Base-by-base conservation (phyloP, 2,888 invertebrate genomes). In the Tachina lurida region DNA sequence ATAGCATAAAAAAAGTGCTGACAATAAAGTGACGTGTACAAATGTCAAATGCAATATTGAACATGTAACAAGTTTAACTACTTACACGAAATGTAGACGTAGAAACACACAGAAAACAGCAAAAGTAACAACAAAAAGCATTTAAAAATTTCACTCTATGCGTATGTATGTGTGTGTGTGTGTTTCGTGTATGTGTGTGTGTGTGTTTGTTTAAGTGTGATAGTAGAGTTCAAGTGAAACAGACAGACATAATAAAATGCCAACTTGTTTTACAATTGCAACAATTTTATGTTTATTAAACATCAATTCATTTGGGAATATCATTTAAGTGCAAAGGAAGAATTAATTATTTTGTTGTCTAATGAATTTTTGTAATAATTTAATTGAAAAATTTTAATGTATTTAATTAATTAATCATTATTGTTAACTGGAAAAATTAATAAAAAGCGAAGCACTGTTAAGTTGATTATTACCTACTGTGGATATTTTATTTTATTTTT, bases 31-130 rank as follows among this genome's bases (percentile, higher is more conserved):
- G 88, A 88, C 88, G 87, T 84, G 84, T 87, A 88, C 88, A 88
- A 87, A 87, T 88, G 88, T 88, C 88, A 88, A 85, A 88, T 88
- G 83, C 88, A 88, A 88, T 88, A 88, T 88, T 88, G 87, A 88
- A 87, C 86, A 87, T 84, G 86, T 83, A 73, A 67, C 73, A 86
- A 76, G 73, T 86, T 83, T 31, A 86, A 83, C 83, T 83, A 56
- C 79, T 75, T 76, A 76, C 71, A 83, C 83, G 75, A 67, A 75
- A 73, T 60, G 62, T 76, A 83, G 70, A 82, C 75, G 67, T 75
- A 67, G 12, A 17, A 49, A 31, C 31, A 78, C 15, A 54, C 52
- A 60, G 31, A 74, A 43, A 41, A n/a, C 45, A 19, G 2, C 8
- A 43, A n/a, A 15, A 54, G 56, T 8, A 71, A 56, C 12, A 71